Base-by-base conservation (phyloP, 2,113 vertebrate species). In the Arenaria interpres region DNA sequence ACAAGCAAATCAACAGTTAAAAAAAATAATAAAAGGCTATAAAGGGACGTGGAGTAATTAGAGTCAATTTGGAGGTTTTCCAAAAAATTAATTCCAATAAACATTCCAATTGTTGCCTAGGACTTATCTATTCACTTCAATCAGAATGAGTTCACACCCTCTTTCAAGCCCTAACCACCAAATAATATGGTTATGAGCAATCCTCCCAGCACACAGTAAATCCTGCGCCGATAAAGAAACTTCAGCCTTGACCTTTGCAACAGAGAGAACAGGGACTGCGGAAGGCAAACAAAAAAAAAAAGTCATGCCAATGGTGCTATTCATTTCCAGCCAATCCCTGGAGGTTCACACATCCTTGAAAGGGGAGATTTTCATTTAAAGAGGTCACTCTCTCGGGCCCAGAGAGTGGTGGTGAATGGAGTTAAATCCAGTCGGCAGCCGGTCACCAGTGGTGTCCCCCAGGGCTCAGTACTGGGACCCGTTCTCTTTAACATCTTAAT, bases 241-340 rank as follows among this genome's bases (percentile, higher is more conserved):
- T 84, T 57, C 4, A 93, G 77, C 88, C 86, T 81, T 85, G 96
- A 94, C 92, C 89, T 93, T 89, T 97, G 90, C 84, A 35, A 78
- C 37, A 14, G 86, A 53, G 64, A 77, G 77, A 80, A 59, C 62
- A 84, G 78, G 54, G 51, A 27, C 68, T 46, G 50, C 6, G 14
- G 1, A 17, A 72, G 33, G 84, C 48, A 84, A 92, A 87, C 72
- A 79, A 81, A 79, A 63, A 48, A 9, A 88, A 63, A 56, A 66
- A 60, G 80, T 53, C 87, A 43, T 45, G 67, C 45, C 43, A 53
- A 83, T 30, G 50, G 50, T 23, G 30, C 24, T 20, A 16, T 43
- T 84, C 82, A 51, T 16, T 80, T 67, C 9, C 66, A 60, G 35
- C 0, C 0, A 72, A 46, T 43, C 80, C 84, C 63, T 59, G 72